Evolutionary conservation across 2,888 invertebrate species (phyloP), one percentile per base, ranked within the genome.

Genomic region (Leptinotarsa peninsularis): DNA sequence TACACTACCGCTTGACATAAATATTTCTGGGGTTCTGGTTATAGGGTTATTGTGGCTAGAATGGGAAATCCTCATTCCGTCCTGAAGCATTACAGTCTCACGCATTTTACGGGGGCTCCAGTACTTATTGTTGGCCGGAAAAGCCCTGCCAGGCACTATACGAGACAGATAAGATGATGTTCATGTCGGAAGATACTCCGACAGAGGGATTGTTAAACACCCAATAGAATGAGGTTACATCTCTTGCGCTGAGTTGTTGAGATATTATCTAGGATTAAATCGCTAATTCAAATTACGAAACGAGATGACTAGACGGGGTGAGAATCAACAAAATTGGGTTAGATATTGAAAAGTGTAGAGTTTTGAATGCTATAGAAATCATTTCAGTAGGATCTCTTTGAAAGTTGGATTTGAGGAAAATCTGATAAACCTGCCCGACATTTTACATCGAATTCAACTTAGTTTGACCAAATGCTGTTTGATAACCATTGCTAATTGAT

Each of bases 1-100:
- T 80, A 77, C 73, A 71, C 80, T 76, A 80, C 80, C 80, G 79
- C 79, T 77, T 78, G 78, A 78, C 78, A 78, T 78, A 77, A 79
- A 80, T 78, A 78, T 80, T 73, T 73, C 78, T 54, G 74, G 74
- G 71, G 73, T 72, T 66, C 49, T 67, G 74, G 75, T 72, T 77
- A 74, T 75, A 74, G 75, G 76, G 76, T 73, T 76, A 75, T 73
- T 78, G 77, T 69, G 77, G 73, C 60, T 73, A 54, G 71, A 56
- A 75, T 68, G 75, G 76, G 66, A 79, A 78, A 73, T 72, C 74
- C 75, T 43, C 69, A 74, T 69, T 67, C 75, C 60, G 67, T 70
- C 71, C 68, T 70, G 50, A 27, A 68, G 76, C 74, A 69, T 74
- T 54, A 69, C 56, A 71, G 71, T 70, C n/a, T 23, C 43, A 66